Conservation (phyloP, 2,888 invertebrate genomes). For the Geotrupes spiniger region DNA sequence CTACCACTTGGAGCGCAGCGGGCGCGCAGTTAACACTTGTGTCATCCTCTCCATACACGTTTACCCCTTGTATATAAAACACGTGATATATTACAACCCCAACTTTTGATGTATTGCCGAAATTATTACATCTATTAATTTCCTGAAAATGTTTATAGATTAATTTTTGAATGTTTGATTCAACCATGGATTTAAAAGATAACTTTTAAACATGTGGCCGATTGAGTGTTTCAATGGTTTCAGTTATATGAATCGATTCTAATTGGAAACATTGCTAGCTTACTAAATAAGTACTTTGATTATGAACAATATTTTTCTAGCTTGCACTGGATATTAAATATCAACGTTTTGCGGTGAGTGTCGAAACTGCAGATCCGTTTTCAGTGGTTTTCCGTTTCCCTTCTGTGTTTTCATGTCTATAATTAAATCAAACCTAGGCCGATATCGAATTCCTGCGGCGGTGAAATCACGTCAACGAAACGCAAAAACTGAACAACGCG, state of each 20-base stretch:
- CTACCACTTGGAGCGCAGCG: constrained; percentile 24
- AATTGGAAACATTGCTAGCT: too few species aligned
- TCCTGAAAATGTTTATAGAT: too few species aligned
- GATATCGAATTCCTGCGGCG: constrained; percentile 26
- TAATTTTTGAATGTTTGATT: too few species aligned
- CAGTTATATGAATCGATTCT: too few species aligned
- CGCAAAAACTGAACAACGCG: background rate
- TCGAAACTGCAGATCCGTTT: constrained; percentile 35
- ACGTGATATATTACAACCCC: background rate
- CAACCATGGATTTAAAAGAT: too few species aligned
- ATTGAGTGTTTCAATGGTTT: too few species aligned
- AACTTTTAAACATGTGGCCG: too few species aligned
- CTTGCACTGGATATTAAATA: constrained; percentile 14
- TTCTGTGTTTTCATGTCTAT: constrained; percentile 33
- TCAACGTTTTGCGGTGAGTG: constrained; percentile 29
- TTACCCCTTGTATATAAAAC: constrained; percentile 7
- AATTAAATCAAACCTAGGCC: constrained; percentile 21
- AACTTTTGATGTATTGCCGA: too few species aligned
- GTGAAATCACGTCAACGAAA: constrained; percentile 13
- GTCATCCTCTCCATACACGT: constrained; percentile 7
- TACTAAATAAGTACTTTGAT: too few species aligned
- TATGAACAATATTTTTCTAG: too few species aligned
- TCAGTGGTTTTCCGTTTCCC: constrained; percentile 46
- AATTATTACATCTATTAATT: too few species aligned
- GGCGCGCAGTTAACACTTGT: constrained; percentile 26